Evolutionary conservation across 30 jellyfish, hydroid and myxozoan genomes (phyloP), one percentile per base, ranked within the genome.

Genomic region (Hydra vulgaris): DNA sequence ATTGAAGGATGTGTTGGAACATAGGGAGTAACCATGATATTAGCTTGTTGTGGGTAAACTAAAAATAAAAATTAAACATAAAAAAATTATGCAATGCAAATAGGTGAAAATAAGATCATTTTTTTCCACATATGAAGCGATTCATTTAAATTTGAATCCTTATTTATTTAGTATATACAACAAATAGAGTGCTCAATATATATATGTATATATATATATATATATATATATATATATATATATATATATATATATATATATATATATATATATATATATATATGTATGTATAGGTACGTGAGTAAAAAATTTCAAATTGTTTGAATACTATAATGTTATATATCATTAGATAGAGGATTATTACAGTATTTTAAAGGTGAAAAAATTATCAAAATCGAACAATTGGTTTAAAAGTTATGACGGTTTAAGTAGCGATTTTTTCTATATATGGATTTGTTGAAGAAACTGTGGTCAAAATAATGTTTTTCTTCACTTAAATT

Each of bases 211-310:
- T 17, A 18, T n/a, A 4, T 4, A 5, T 40, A 40, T 40, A 40
- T 40, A 40, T 40, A 40, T 69, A 69, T 69, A 69, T 69, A 69
- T 69, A 69, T 69, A 69, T 69, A 69, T 69, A 69, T 69, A 69
- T 69, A 69, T 69, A 69, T 69, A 69, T 69, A 69, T 69, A 69
- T 69, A 69, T 69, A 69, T 69, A 69, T 69, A 69, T 69, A 69
- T 69, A 69, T 69, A 69, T 69, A 69, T 69, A 69, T 69, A 69
- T 69, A 69, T 69, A 69, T 69, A 23, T 69, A 69, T 21, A 69
- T 69, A 69, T 69, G 15, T 69, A 69, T 69, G 15, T 69, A 20
- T 69, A 69, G n/a, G n/a, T n/a, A n/a, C n/a, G n/a, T n/a, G n/a
- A n/a, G n/a, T n/a, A n/a, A n/a, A n/a, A n/a, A n/a, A n/a, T n/a